Base-by-base conservation (phyloP, 1,140 invertebrate genomes). In the Drosophila carrolli region DNA sequence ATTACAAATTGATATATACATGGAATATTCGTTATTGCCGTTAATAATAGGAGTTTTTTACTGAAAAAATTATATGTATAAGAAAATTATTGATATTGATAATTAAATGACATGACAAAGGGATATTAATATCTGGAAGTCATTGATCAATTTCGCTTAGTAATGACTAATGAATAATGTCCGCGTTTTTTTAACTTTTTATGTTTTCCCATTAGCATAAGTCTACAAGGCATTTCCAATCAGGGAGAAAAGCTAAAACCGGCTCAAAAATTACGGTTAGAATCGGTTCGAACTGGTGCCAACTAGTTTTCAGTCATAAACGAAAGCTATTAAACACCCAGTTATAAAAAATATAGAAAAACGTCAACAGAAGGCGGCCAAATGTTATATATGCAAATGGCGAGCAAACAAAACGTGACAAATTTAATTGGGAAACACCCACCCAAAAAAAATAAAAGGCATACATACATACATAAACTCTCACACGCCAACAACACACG, bases 321-420 rank as follows among this genome's bases (percentile, higher is more conserved):
- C 10, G 3, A 53, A 61, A 53, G 13, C 38, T 11, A 43, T 62
- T 37, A 19, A 53, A 13, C 14, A 35, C 35, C 35, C 46, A 37
- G 48, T 32, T 37, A 37, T 19, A n/a, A n/a, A 3, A 40, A 41
- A 6, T 27, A 29, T 23, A 40, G 40, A 16, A 7, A 32, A 57
- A 43, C 23, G 40, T 16, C 13, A 29, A n/a, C 51, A 13, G 14
- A 8, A 44, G 38, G 38, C 38, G 38, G 38, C 38, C 47, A 9
- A 50, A 11, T 32, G 35, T n/a, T 43, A 65, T 23, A 19, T 32
- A 51, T 50, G 65, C 61, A 68, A 65, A 67, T 67, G 16, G 47
- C 35, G 10, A 44, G 60, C 59, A 67, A 63, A 74, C 70, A 55
- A 75, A 75, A 75, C 71, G 70, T 74, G 71, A 75, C 70, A 74